Base-by-base conservation (phyloP, 2,797 vertebrate genomes). In the Pipistrellus kuhlii region DNA sequence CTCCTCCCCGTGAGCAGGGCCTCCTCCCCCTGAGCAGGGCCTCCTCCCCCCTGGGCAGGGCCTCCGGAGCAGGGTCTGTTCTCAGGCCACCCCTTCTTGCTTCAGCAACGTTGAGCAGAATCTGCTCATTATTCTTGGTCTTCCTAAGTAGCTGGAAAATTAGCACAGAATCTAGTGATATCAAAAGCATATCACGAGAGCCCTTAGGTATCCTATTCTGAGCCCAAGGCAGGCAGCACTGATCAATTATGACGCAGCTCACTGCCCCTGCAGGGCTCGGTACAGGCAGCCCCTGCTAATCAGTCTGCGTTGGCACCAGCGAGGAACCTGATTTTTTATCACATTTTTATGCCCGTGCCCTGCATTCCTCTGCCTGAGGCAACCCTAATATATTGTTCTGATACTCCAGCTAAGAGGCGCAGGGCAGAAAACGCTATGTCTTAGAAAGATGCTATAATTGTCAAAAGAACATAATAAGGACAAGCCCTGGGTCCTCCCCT, bases 121-220 rank as follows among this genome's bases (percentile, higher is more conserved):
- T 66, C 32, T 75, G 27, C 25, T 51, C 18, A 69, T 72, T 51
- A 25, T 64, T 18, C 18, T 18, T 27, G 12, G 32, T 66, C 38
- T 86, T 93, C 27, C 72, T 69, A 57, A 82, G 20, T 69, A 71
- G 35, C 71, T 73, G 27, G 66, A 88, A 77, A 85, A 88, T 77
- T 78, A 44, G 32, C 73, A 69, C 38, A 71, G 30, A 88, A 57
- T 59, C 10, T 41, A 55, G 32, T 75, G 38, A 46, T 27, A 62
- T 88, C 6, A 27, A 81, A 68, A 89, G 38, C 6, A 8, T 14
- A 44, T 44, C 38, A 18, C 23, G 23, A 90, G 59, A 90, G 69
- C 41, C 18, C 81, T 77, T 77, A 64, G 17, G 44, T 46, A 4
- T 6, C 35, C 75, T 71, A 8, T 64, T 53, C 59, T 32, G 51